Conservation (phyloP, 2,888 invertebrate species). For the Spilosoma lubricipeda region DNA sequence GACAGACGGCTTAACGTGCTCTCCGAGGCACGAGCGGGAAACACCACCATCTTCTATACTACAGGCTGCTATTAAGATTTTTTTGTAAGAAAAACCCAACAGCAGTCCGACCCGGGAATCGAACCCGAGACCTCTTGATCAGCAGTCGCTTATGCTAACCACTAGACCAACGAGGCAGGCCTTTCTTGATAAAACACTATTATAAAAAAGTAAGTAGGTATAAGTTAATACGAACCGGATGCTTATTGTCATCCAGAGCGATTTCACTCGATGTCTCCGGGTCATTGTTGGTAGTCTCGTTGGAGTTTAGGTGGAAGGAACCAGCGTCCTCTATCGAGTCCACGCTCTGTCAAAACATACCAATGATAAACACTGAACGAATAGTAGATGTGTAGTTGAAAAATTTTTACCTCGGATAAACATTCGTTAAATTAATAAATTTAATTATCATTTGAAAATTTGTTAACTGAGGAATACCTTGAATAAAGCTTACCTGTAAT, state of each 20-base stretch:
- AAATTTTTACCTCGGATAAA: neutral
- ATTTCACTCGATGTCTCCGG: constrained; percentile 90
- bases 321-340: constrained; percentile 94
- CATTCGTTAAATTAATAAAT: neutral
- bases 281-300: constrained; percentile 90
- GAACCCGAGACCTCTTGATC: no score
- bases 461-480: neutral
- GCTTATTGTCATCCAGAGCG: constrained; percentile 90
- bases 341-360: constrained; percentile 88
- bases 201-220: neutral
- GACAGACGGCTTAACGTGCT: no score
- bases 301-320: constrained; percentile 90
- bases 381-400: constrained; percentile 3
- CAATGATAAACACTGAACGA: constrained; percentile 3
- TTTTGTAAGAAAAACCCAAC: no score
- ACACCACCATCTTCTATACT: no score
- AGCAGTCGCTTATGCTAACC: no score
- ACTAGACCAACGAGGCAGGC: no score
- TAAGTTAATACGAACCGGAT: constrained; percentile 75
- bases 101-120: no score
- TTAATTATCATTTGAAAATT: neutral
- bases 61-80: no score
- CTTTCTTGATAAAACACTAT: neutral
- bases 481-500: constrained; percentile 10
- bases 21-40: no score